phyloP scores from a whole-genome alignment of 2,888 invertebrate genomes.

The Proisotoma minuta region DNA sequence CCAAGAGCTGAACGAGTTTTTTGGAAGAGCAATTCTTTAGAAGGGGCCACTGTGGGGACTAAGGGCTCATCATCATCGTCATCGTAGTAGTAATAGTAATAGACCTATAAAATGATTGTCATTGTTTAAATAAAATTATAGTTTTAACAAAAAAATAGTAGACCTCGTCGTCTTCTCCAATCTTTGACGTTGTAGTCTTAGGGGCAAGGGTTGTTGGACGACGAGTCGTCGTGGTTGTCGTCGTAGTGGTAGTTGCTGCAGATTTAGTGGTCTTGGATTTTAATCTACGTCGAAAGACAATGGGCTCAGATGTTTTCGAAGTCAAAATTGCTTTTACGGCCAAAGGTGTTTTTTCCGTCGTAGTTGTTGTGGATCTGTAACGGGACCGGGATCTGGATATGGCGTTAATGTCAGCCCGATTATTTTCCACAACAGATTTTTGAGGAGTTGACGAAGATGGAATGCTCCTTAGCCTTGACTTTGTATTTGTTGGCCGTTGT shows the following conservation, averaged over 20 bases:
- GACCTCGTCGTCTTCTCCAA: slow-evolving; percentile 28
- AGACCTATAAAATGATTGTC: no score
- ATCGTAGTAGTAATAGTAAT: slow-evolving; percentile 47
- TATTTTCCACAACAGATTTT: background rate
- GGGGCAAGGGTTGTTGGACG: slow-evolving; percentile 25
- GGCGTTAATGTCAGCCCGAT: slow-evolving; percentile 7
- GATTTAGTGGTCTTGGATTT: slow-evolving; percentile 22
- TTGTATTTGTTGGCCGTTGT: background rate
- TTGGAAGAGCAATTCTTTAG: slow-evolving; percentile 26
- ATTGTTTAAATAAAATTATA: no score
- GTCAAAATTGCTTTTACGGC: slow-evolving; percentile 12
- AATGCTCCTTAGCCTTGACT: background rate
- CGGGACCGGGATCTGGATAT: slow-evolving; percentile 26
- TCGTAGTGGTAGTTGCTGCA: slow-evolving; percentile 22
- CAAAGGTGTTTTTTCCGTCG: slow-evolving; percentile 15
- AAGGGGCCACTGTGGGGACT: background rate
- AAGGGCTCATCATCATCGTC: slow-evolving; percentile 64
- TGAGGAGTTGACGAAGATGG: background rate
- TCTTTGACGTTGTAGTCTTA: slow-evolving; percentile 14
- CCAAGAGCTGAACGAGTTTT: slow-evolving; percentile 30
- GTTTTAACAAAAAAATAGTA: no score
- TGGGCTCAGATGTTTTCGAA: slow-evolving; percentile 23
- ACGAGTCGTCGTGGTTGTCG: slow-evolving; percentile 22
- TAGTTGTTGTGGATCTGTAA: slow-evolving; percentile 26
- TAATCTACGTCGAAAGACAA: slow-evolving; percentile 21